Evolutionary conservation across 1,140 invertebrate genomes (phyloP).

Genomic region (Rhysida immarginata): DNA sequence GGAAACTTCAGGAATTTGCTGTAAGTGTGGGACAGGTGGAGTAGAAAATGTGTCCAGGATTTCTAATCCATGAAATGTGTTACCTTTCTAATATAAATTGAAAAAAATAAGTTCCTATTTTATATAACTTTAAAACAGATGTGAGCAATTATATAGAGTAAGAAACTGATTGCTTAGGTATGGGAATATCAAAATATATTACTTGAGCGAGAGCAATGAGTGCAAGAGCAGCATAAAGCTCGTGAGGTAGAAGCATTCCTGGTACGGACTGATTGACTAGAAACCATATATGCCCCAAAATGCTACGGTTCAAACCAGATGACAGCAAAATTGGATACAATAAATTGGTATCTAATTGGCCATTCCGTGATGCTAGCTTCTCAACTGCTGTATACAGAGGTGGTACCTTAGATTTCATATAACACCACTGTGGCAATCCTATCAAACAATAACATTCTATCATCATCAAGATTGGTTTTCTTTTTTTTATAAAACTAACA

Average conservation of each 20-base stretch:
- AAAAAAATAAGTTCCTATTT: background rate
- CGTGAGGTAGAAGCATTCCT: constrained; percentile 41
- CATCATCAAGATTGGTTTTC: too few species aligned
- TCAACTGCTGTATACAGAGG: background rate
- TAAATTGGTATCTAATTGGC: constrained; percentile 40
- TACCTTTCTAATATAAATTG: background rate
- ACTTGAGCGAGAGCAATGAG: constrained; percentile 46
- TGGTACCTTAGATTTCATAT: background rate
- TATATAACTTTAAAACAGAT: background rate
- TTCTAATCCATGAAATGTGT: background rate
- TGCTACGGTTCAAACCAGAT: constrained; percentile 40
- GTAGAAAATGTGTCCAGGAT: background rate
- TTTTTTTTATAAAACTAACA: too few species aligned
- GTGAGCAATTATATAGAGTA: background rate
- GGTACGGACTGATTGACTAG: constrained; percentile 42
- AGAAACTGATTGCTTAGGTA: background rate
- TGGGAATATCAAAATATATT: constrained; percentile 2
- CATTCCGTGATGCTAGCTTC: constrained; percentile 15
- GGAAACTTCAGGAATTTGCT: background rate
- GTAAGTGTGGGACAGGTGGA: background rate
- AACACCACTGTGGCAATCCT: background rate
- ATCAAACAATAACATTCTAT: too few species aligned
- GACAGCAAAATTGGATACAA: constrained; percentile 42
- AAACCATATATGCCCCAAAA: constrained; percentile 45
- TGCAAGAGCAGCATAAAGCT: constrained; percentile 43